A percentile compares a stretch with the other conserved stretches of the same genome.
Evolutionary conservation across 2,888 invertebrate species (phyloP).

Genomic region (Apamea epomidion): DNA sequence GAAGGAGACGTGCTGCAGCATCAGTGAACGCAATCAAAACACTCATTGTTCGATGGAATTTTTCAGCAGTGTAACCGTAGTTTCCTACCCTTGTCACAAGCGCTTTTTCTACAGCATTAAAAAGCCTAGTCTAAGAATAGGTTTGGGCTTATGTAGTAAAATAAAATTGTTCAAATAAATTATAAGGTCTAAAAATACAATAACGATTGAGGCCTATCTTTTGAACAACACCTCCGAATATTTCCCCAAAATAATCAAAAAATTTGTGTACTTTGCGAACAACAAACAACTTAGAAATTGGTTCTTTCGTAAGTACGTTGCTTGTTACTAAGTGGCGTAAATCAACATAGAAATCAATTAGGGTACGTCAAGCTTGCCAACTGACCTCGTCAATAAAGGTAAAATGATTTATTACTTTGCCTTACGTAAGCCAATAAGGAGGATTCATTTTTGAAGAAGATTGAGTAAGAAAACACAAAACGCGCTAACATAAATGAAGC

Average conservation of each 20-base stretch:
- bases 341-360: conserved; percentile 41
- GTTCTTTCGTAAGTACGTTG: conserved; percentile 27
- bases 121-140: neutral
- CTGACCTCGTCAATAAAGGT: conserved; percentile 13
- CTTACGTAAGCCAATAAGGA: conserved; percentile 1
- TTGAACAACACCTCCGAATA: conserved; percentile 19
- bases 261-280: conserved; percentile 32
- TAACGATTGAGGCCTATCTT: neutral
- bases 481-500: neutral
- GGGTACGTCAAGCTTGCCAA: conserved; percentile 14
- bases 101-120: neutral
- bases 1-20: conserved; percentile 14
- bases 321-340: conserved; percentile 32
- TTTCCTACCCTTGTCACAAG: neutral
- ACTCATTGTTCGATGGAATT: neutral
- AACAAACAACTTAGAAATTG: conserved; percentile 52
- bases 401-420: conserved; percentile 32
- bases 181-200: conserved; percentile 1
- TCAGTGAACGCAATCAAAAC: conserved; percentile 13
- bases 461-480: conserved; percentile 2
- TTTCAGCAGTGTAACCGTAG: neutral
- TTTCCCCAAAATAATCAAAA: conserved; percentile 37
- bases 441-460: neutral
- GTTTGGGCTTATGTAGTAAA: neutral
- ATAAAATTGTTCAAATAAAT: neutral